phyloP scores from a whole-genome alignment of 2,113 vertebrate species.

The Zootoca vivipara region DNA sequence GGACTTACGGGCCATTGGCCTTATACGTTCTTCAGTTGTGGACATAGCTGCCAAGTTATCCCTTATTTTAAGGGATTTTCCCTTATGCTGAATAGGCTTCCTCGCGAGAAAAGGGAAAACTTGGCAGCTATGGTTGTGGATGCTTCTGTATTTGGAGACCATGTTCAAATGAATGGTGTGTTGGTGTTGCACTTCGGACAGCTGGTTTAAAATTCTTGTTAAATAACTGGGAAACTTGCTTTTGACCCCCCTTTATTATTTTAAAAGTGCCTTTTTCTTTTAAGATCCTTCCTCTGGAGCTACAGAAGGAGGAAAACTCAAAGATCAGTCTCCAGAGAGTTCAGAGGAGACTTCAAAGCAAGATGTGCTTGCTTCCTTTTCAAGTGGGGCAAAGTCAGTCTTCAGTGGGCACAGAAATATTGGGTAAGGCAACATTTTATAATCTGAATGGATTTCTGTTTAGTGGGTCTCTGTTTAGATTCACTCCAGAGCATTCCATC shows the following conservation, averaged over 20 bases:
- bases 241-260: background rate
- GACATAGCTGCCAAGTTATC: too few species aligned
- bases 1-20: too few species aligned
- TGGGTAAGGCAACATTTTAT: conserved; percentile 75
- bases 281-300: conserved; percentile 40
- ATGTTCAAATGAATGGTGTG: background rate
- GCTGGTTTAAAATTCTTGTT: background rate
- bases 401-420: conserved; percentile 77
- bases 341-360: conserved; percentile 54
- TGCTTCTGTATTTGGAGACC: background rate
- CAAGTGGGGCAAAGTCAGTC: conserved; percentile 68
- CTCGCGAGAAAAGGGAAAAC: too few species aligned
- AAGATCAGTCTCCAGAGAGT: conserved; percentile 48
- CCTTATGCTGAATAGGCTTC: too few species aligned
- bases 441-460: background rate
- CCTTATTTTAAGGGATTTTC: too few species aligned
- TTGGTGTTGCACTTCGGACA: background rate
- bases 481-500: too few species aligned
- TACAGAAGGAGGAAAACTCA: conserved; percentile 54
- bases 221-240: conserved; percentile 22
- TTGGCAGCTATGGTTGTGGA: too few species aligned
- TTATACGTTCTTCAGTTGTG: background rate
- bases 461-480: background rate
- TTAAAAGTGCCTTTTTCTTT: background rate
- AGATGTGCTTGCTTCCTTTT: conserved; percentile 68